phyloP scores from a whole-genome alignment of 2,113 vertebrate species.

The Arvicanthis niloticus region DNA sequence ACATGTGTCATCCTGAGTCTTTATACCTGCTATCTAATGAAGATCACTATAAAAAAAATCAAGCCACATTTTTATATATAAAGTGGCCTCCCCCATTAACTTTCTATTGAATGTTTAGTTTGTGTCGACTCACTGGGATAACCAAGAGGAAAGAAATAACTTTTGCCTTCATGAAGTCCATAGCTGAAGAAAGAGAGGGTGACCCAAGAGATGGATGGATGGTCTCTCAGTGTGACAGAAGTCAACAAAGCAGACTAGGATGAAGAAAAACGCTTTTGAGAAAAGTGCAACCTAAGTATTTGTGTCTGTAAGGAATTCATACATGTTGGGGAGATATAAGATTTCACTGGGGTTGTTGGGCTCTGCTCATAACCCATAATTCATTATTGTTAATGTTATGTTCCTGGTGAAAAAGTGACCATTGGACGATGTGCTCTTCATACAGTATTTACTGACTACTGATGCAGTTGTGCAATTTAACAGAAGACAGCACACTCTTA shows the following conservation, averaged over 20 bases:
- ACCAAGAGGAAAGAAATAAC: not conserved
- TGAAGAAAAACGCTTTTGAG: not conserved
- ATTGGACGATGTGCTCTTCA: not conserved
- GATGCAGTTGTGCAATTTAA: slow-evolving; percentile 67
- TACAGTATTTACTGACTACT: slow-evolving; percentile 55
- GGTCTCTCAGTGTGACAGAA: not conserved
- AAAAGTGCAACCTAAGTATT: slow-evolving; percentile 1
- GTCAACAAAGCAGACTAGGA: not conserved
- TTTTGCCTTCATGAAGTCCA: not conserved
- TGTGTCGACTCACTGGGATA: not conserved
- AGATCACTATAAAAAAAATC: slow-evolving; percentile 15
- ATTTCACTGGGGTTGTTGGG: not conserved
- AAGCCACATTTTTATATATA: not conserved
- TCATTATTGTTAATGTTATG: not conserved
- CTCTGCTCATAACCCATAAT: slow-evolving; percentile 41
- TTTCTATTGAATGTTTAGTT: not conserved
- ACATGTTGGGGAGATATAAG: not conserved
- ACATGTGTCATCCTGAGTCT: not conserved
- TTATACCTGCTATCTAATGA: not conserved
- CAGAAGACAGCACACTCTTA: slow-evolving; percentile 52
- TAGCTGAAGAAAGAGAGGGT: not conserved
- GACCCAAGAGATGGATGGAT: not conserved
- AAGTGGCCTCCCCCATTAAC: not conserved
- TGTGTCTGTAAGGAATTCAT: not conserved
- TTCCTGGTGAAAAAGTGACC: slow-evolving; percentile 41